Percentiles rank a stretch among this genome's conserved stretches.
Evolutionary conservation across 2,797 vertebrate genomes (phyloP).

Genomic region (Betta splendens): DNA sequence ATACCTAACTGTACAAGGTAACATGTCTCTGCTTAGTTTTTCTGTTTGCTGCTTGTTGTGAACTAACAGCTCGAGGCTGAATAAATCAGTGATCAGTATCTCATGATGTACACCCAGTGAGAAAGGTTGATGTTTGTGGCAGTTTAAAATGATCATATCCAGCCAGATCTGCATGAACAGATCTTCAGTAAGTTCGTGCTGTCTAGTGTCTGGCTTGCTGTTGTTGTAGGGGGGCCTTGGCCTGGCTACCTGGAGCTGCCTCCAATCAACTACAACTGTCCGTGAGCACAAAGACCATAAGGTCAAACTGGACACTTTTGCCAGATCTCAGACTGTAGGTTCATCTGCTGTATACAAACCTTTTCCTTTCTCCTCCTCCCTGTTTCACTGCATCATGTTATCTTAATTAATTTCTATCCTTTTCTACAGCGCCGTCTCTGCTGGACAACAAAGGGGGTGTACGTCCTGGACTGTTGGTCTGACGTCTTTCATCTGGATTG

Average conservation of each 20-base stretch:
- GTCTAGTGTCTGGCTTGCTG: neutral
- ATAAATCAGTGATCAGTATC: too few species aligned
- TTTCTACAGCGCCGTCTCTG: constrained; percentile 85
- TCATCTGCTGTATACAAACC: too few species aligned
- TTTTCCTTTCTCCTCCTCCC: neutral
- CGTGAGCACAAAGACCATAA: constrained; percentile 93
- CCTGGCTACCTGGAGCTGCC: constrained; percentile 95
- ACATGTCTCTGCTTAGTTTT: constrained; percentile 1
- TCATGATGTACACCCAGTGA: neutral
- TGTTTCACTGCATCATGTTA: neutral
- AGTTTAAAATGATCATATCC: neutral
- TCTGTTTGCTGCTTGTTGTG: neutral
- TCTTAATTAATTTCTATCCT: neutral
- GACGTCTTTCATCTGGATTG: constrained; percentile 99
- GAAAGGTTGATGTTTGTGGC: neutral
- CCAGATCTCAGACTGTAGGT: constrained; percentile 91
- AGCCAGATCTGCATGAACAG: neutral
- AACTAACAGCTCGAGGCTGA: too few species aligned
- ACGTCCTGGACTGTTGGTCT: constrained; percentile 97
- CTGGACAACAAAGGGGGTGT: constrained; percentile 96
- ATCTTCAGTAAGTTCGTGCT: neutral
- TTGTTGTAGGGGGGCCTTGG: constrained; percentile 91
- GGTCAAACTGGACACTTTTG: constrained; percentile 89
- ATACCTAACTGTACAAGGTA: constrained; percentile 96
- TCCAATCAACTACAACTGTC: constrained; percentile 99